phyloP scores from a whole-genome alignment of 2,888 invertebrate species.

The Serrognathus titanus region DNA sequence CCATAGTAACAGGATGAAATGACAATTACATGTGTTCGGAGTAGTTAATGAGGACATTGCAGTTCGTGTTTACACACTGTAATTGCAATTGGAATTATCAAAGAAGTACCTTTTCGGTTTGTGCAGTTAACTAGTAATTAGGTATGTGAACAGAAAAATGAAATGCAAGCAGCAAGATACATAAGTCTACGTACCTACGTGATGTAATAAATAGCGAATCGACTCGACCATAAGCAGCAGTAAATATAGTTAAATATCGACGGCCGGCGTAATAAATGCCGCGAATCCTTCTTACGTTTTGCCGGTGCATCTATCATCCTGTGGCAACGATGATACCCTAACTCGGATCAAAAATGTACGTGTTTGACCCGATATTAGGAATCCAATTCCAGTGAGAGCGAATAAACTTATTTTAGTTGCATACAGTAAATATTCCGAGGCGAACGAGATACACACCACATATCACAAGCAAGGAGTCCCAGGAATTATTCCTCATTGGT shows the following conservation, averaged over 20 bases:
- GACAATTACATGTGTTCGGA: background rate
- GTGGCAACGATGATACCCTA: constrained; percentile 2
- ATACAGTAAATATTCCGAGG: constrained; percentile 26
- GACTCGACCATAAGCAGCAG: no score
- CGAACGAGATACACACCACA: constrained; percentile 4
- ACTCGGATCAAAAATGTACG: constrained; percentile 14
- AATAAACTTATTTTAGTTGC: constrained; percentile 30
- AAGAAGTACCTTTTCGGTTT: no score
- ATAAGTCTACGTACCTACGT: no score
- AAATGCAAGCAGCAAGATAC: no score
- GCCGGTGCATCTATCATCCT: background rate
- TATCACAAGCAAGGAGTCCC: background rate
- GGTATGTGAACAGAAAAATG: no score
- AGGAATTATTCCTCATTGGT: background rate
- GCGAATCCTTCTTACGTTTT: background rate
- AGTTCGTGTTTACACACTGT: no score
- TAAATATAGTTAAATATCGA: no score
- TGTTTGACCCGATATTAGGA: constrained; percentile 20
- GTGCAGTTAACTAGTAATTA: no score
- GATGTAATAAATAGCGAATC: no score
- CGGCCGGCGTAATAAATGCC: no score
- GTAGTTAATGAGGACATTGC: background rate
- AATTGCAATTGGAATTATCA: no score
- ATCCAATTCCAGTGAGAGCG: constrained; percentile 33
- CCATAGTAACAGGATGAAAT: constrained; percentile 35